Conservation (phyloP, 2,888 invertebrate species). For the Poecilus cupreus region DNA sequence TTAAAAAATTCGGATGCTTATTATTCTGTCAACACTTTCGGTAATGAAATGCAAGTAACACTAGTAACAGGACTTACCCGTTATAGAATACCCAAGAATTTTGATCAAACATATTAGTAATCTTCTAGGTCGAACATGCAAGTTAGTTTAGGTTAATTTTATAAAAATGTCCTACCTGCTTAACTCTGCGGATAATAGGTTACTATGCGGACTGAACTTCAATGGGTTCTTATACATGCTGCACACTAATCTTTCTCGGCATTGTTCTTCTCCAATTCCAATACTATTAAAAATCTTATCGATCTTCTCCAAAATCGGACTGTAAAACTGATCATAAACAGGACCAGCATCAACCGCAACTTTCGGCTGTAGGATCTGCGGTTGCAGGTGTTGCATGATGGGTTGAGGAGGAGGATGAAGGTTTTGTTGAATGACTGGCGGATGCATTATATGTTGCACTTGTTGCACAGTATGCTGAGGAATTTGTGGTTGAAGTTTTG, state of each 20-base stretch:
- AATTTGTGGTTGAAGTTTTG: slow-evolving; percentile 35
- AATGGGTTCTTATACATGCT: slow-evolving; percentile 89
- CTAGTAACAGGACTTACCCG: slow-evolving; percentile 8
- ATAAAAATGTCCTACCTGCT: slow-evolving; percentile 82
- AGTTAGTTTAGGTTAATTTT: background rate
- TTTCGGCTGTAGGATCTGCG: slow-evolving; percentile 63
- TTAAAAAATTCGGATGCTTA: background rate
- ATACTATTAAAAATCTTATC: slow-evolving; percentile 84
- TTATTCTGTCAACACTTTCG: slow-evolving; percentile 5
- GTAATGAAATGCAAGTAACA: background rate
- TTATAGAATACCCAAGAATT: slow-evolving; percentile 24
- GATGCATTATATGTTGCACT: slow-evolving; percentile 53
- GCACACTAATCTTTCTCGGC: slow-evolving; percentile 87
- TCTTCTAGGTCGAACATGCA: slow-evolving; percentile 24
- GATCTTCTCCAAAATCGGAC: slow-evolving; percentile 85
- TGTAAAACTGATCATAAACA: slow-evolving; percentile 81
- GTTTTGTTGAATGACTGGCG: slow-evolving; percentile 48
- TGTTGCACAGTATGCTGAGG: slow-evolving; percentile 23
- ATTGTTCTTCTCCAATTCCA: slow-evolving; percentile 82
- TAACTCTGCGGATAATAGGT: slow-evolving; percentile 88
- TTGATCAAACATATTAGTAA: background rate
- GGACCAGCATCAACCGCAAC: slow-evolving; percentile 66
- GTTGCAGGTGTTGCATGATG: slow-evolving; percentile 8
- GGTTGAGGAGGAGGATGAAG: slow-evolving; percentile 38
- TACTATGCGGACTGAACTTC: slow-evolving; percentile 89